Evolutionary conservation across 2,797 vertebrate genomes (phyloP).

Genomic region (Arvicola amphibius): DNA sequence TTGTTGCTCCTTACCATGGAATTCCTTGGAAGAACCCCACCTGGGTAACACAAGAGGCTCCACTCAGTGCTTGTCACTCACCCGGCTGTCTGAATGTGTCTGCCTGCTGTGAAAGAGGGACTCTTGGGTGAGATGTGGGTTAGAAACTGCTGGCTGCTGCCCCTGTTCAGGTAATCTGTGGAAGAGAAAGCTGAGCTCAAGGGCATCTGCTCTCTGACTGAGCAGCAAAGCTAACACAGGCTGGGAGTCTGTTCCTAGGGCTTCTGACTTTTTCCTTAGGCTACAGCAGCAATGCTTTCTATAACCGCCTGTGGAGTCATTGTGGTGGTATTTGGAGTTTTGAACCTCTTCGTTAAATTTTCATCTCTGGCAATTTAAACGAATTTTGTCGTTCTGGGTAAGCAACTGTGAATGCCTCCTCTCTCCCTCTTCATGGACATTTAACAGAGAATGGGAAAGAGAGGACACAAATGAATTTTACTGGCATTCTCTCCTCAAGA

Average conservation of each 20-base stretch:
- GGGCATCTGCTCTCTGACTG: background rate
- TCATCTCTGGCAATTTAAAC: background rate
- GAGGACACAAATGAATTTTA: background rate
- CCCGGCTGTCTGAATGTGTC: too few species aligned
- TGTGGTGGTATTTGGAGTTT: background rate
- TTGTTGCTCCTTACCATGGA: background rate
- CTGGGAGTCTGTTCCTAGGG: background rate
- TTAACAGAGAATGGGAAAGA: background rate
- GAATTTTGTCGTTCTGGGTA: slow-evolving; percentile 27
- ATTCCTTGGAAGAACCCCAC: background rate
- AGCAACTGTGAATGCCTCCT: background rate
- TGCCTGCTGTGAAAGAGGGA: background rate
- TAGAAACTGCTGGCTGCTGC: background rate
- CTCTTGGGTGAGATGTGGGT: background rate
- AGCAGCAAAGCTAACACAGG: background rate
- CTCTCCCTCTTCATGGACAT: background rate
- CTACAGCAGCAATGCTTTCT: background rate
- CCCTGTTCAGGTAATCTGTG: background rate
- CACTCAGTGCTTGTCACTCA: background rate
- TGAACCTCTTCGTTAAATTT: slow-evolving; percentile 21
- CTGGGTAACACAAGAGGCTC: background rate
- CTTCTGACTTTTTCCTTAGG: background rate
- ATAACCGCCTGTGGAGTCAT: background rate
- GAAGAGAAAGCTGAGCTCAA: background rate
- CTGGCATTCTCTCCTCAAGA: background rate